A percentile compares a stretch with the other conserved stretches of the same genome.
Evolutionary conservation across 2,888 invertebrate genomes (phyloP).

Genomic region (Brassicogethes aeneus): DNA sequence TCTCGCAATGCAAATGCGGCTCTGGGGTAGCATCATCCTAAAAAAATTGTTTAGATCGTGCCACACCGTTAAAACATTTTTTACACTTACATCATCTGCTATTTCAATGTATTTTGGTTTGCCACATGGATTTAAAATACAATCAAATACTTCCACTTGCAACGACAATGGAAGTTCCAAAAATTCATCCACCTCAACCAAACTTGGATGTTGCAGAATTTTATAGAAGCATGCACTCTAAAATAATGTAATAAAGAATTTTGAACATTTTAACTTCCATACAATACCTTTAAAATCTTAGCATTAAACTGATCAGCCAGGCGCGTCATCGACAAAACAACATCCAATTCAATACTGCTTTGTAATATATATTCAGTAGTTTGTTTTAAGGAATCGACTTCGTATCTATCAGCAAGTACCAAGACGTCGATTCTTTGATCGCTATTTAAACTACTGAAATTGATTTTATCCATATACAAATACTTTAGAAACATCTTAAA

Average conservation of each 20-base stretch:
- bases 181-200: slow-evolving; percentile 47
- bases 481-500: slow-evolving; percentile 55
- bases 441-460: slow-evolving; percentile 37
- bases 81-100: background rate
- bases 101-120: background rate
- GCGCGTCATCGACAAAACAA: slow-evolving; percentile 53
- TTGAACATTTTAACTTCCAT: slow-evolving; percentile 1
- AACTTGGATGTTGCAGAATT: slow-evolving; percentile 45
- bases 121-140: background rate
- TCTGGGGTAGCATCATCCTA: slow-evolving; percentile 33
- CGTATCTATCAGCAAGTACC: slow-evolving; percentile 53
- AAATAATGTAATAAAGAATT: slow-evolving; percentile 21
- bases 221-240: slow-evolving; percentile 46
- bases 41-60: no score
- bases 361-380: slow-evolving; percentile 54
- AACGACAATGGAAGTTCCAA: slow-evolving; percentile 48
- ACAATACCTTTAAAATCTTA: slow-evolving; percentile 40
- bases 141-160: slow-evolving; percentile 49
- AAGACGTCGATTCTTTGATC: slow-evolving; percentile 56
- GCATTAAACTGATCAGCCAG: slow-evolving; percentile 61
- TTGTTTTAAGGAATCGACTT: slow-evolving; percentile 53
- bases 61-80: no score
- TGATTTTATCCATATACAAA: slow-evolving; percentile 54
- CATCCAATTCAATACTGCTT: slow-evolving; percentile 52
- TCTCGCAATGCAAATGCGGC: slow-evolving; percentile 36